These are phyloP conservation scores for Protophormia terraenovae DNA, from an alignment of 2,888 invertebrate genomes.

Conservation along the genomic window DNA sequence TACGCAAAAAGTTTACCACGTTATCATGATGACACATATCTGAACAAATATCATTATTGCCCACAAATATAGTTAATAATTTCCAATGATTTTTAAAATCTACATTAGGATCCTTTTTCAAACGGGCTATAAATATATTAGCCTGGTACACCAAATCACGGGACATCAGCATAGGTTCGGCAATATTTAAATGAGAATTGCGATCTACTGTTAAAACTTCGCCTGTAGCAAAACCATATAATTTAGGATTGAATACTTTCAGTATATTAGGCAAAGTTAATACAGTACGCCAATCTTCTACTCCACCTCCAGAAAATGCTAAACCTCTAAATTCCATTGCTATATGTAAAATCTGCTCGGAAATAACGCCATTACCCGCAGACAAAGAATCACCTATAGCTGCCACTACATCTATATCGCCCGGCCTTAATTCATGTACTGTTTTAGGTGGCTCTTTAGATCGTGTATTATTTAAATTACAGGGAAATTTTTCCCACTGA, in stretches of 20 bases:
- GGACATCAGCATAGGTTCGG: slow-evolving; percentile 79
- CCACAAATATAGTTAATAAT: slow-evolving; percentile 84
- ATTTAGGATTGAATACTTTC: slow-evolving; percentile 84
- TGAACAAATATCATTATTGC: slow-evolving; percentile 84
- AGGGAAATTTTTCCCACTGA: slow-evolving; percentile 77
- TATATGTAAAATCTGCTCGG: slow-evolving; percentile 81
- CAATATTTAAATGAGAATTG: slow-evolving; percentile 74
- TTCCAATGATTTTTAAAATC: slow-evolving; percentile 84
- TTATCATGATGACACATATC: slow-evolving; percentile 82
- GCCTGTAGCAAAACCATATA: slow-evolving; percentile 82
- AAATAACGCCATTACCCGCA: slow-evolving; percentile 83
- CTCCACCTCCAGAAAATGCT: slow-evolving; percentile 82
- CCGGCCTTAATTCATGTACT: slow-evolving; percentile 83
- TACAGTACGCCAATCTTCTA: slow-evolving; percentile 82
- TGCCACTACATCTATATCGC: slow-evolving; percentile 84
- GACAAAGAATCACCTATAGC: slow-evolving; percentile 85
- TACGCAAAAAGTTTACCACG: slow-evolving; percentile 77
- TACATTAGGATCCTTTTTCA: slow-evolving; percentile 78
- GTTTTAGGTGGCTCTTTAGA: slow-evolving; percentile 81
- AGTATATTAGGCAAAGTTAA: slow-evolving; percentile 84
- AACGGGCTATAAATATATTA: slow-evolving; percentile 73
- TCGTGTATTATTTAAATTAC: slow-evolving; percentile 76
- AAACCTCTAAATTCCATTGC: slow-evolving; percentile 82
- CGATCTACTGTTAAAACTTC: slow-evolving; percentile 73
- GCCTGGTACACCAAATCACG: slow-evolving; percentile 75